Conservation (phyloP, 2,888 invertebrate species). For the Tachina lurida region DNA sequence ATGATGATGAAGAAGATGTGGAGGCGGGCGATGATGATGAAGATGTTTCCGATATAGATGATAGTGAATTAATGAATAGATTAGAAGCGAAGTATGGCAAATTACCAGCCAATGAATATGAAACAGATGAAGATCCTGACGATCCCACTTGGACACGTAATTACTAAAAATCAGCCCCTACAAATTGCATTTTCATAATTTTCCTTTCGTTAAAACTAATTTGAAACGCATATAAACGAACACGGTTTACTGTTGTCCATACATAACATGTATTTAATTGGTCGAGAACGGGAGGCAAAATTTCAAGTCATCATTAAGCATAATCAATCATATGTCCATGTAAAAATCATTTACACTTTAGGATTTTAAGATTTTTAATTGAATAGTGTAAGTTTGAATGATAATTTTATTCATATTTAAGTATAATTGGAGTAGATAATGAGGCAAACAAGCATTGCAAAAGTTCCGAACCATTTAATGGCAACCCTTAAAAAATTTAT, state of each 20-base stretch:
- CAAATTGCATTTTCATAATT: neutral
- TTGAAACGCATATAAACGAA: neutral
- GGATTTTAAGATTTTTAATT: slow-evolving; percentile 46
- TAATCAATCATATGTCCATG: neutral
- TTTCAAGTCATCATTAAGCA: slow-evolving; percentile 1
- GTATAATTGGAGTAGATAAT: no score
- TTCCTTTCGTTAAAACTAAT: slow-evolving; percentile 14
- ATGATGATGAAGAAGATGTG: slow-evolving; percentile 57
- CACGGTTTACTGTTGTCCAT: neutral
- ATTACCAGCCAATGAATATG: slow-evolving; percentile 85
- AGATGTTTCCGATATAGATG: slow-evolving; percentile 87
- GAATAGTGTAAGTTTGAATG: slow-evolving; percentile 50
- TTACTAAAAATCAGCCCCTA: slow-evolving; percentile 75
- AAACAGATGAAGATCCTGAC: slow-evolving; percentile 83
- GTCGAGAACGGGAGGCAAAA: slow-evolving; percentile 1
- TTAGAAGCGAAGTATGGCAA: slow-evolving; percentile 90
- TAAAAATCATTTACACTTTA: slow-evolving; percentile 43
- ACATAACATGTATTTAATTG: slow-evolving; percentile 18
- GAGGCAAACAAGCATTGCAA: neutral
- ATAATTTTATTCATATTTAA: no score
- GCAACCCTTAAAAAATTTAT: neutral
- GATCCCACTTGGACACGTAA: slow-evolving; percentile 83
- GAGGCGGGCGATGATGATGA: slow-evolving; percentile 82
- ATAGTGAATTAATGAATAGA: slow-evolving; percentile 87
- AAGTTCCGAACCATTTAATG: neutral